Evolutionary conservation across 2,888 invertebrate species (phyloP).

Genomic region (Morpho deidamia): DNA sequence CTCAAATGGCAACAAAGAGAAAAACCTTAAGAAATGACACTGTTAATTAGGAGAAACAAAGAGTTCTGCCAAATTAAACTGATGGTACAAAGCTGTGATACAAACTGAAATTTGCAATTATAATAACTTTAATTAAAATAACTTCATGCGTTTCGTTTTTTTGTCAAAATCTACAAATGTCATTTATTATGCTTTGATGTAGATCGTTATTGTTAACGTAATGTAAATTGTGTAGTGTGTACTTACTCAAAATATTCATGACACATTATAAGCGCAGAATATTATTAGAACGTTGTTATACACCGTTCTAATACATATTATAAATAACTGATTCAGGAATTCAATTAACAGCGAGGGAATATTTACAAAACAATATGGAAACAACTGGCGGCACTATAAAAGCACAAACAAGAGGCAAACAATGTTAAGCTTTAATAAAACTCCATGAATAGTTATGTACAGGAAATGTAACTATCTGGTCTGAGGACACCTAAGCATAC

Average conservation of each 20-base stretch:
- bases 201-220: slow-evolving; percentile 4
- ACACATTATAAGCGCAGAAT: slow-evolving; percentile 22
- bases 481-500: slow-evolving; percentile 64
- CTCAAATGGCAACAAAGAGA: too few relatives aligned
- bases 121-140: too few relatives aligned
- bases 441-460: slow-evolving; percentile 56
- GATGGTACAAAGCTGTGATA: too few relatives aligned
- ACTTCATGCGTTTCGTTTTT: neutral
- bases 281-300: slow-evolving; percentile 24
- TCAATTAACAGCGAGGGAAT: slow-evolving; percentile 29
- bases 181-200: slow-evolving; percentile 2
- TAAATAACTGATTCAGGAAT: slow-evolving; percentile 29
- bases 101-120: too few relatives aligned
- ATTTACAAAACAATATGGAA: slow-evolving; percentile 36
- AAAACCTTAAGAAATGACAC: too few relatives aligned
- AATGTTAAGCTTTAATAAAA: slow-evolving; percentile 65
- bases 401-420: slow-evolving; percentile 43
- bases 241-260: slow-evolving; percentile 21
- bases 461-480: slow-evolving; percentile 73
- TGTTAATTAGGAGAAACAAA: too few relatives aligned
- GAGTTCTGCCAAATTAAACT: too few relatives aligned
- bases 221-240: slow-evolving; percentile 17
- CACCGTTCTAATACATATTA: slow-evolving; percentile 23
- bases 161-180: neutral
- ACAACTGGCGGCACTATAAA: slow-evolving; percentile 34